Conservation (phyloP, 2,888 invertebrate species). For the Mimumesa dahlbomi region DNA sequence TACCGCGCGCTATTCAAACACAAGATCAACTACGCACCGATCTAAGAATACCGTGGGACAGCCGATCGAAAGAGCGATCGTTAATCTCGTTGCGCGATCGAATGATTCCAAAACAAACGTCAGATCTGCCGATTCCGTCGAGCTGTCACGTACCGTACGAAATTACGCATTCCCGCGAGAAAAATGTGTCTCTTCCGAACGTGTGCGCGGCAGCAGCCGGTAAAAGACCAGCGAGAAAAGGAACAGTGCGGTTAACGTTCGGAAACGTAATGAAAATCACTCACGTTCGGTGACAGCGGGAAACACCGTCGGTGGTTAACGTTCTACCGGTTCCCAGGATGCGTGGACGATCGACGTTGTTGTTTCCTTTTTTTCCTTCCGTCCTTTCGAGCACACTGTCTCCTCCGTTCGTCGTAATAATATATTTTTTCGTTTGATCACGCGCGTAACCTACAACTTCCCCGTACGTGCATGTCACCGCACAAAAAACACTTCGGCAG, state of each 20-base stretch:
- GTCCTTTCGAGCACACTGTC: conserved; percentile 33
- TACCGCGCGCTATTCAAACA: conserved; percentile 26
- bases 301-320: conserved; percentile 3
- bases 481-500: conserved; percentile 33
- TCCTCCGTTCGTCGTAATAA: conserved; percentile 10
- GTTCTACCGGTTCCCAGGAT: conserved; percentile 27
- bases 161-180: conserved; percentile 9
- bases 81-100: conserved; percentile 24
- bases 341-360: conserved; percentile 8
- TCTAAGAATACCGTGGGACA: conserved; percentile 22
- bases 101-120: conserved; percentile 38
- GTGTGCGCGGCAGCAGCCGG: not conserved
- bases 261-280: conserved; percentile 24
- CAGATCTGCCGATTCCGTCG: conserved; percentile 20
- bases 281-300: conserved; percentile 50
- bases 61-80: conserved; percentile 32
- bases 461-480: conserved; percentile 45
- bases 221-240: not conserved
- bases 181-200: conserved; percentile 11
- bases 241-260: not conserved
- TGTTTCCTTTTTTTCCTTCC: conserved; percentile 6
- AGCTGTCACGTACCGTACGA: conserved; percentile 33
- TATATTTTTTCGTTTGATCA: conserved; percentile 10
- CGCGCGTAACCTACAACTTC: conserved; percentile 31
- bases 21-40: conserved; percentile 37